phyloP scores from a whole-genome alignment of 2,888 invertebrate species.

The Mesoligia furuncula region DNA sequence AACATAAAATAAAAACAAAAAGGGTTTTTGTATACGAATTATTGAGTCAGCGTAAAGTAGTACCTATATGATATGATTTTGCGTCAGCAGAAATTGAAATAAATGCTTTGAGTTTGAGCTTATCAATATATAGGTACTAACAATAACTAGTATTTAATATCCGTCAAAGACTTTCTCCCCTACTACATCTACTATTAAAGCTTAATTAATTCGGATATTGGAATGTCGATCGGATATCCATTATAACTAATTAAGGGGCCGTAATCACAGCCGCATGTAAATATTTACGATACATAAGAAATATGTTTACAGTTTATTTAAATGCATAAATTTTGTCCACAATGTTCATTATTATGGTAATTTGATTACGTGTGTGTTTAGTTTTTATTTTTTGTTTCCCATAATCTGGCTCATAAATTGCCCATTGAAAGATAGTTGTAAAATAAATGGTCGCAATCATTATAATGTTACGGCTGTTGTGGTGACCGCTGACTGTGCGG shows the following conservation, averaged over 20 bases:
- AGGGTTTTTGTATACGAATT: no score
- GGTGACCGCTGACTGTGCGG: slow-evolving; percentile 69
- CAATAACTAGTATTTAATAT: slow-evolving; percentile 35
- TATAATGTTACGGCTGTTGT: slow-evolving; percentile 55
- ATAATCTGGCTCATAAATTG: slow-evolving; percentile 64
- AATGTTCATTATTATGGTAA: slow-evolving; percentile 65
- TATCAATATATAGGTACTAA: no score
- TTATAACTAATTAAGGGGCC: slow-evolving; percentile 50
- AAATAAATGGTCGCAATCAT: slow-evolving; percentile 63
- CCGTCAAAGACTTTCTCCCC: slow-evolving; percentile 52
- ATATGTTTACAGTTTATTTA: slow-evolving; percentile 57
- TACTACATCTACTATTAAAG: slow-evolving; percentile 9
- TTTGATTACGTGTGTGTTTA: slow-evolving; percentile 62
- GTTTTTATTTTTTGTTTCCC: slow-evolving; percentile 52
- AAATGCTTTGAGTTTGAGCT: no score
- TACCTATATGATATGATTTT: no score
- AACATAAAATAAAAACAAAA: no score
- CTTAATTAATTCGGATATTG: slow-evolving; percentile 50
- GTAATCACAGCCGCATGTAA: slow-evolving; percentile 41
- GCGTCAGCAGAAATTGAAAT: no score
- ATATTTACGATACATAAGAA: slow-evolving; percentile 56
- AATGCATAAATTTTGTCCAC: slow-evolving; percentile 48
- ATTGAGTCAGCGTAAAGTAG: no score
- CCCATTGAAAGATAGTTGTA: slow-evolving; percentile 65
- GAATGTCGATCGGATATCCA: slow-evolving; percentile 47